Percentiles rank a stretch among this genome's conserved stretches.
Conservation (phyloP, 1,140 invertebrate species). For the Apocrypta bakeri region DNA sequence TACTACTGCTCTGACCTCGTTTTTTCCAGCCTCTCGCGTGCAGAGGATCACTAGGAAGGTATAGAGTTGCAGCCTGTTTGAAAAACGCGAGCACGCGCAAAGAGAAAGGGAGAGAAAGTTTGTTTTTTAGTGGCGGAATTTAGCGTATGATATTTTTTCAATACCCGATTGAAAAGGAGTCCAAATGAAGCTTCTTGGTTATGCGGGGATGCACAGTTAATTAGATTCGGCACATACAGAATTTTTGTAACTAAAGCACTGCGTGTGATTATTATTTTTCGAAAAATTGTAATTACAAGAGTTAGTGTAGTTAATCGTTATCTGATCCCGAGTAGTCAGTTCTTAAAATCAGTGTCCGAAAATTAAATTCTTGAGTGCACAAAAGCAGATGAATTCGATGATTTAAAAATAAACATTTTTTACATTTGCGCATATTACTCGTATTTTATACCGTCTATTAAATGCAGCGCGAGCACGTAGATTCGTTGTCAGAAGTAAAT, state of each 20-base stretch:
- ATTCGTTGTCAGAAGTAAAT: too few species aligned
- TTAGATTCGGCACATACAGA: too few species aligned
- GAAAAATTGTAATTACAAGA: too few species aligned
- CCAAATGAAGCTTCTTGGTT: neutral
- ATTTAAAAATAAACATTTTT: neutral
- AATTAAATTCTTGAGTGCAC: neutral
- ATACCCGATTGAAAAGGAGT: neutral
- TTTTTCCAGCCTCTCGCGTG: conserved; percentile 12
- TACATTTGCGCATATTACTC: neutral
- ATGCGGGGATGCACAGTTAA: too few species aligned
- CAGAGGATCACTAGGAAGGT: neutral
- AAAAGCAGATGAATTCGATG: neutral
- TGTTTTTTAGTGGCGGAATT: neutral
- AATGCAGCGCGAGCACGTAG: neutral
- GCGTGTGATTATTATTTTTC: too few species aligned
- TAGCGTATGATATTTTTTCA: neutral
- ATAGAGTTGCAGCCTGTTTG: neutral
- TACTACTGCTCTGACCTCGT: conserved; percentile 13
- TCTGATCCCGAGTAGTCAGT: too few species aligned
- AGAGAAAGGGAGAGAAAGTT: neutral
- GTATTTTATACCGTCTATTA: neutral
- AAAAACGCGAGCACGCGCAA: neutral
- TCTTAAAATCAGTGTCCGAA: too few species aligned
- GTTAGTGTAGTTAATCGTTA: too few species aligned
- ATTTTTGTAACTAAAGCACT: too few species aligned